Percentiles rank a stretch among this genome's conserved stretches.
Conservation (phyloP, 2,888 invertebrate genomes). For the Drosophila algonquin region DNA sequence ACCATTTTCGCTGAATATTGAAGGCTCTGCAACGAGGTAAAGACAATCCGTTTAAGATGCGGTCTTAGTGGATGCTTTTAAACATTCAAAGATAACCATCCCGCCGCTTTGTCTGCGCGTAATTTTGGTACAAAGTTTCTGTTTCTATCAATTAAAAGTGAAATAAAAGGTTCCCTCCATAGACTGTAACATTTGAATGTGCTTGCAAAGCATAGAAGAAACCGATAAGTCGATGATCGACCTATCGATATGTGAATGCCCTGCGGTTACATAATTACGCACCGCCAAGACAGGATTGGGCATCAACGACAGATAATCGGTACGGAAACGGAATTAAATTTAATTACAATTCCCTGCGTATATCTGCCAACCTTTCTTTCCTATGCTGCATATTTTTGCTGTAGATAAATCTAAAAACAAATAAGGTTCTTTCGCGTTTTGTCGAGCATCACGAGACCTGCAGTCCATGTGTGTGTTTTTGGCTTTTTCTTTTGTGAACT, state of each 20-base stretch:
- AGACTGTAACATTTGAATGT: too few species aligned
- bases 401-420: neutral
- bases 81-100: neutral
- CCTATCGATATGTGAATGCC: neutral
- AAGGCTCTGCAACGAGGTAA: constrained; percentile 64
- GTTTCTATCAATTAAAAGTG: too few species aligned
- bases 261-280: neutral
- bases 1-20: constrained; percentile 87
- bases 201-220: too few species aligned
- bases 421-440: constrained; percentile 33
- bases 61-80: neutral
- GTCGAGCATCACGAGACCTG: constrained; percentile 67
- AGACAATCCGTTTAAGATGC: neutral
- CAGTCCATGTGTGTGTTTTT: constrained; percentile 41
- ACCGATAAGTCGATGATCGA: neutral
- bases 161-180: too few species aligned
- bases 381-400: neutral
- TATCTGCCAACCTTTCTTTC: neutral
- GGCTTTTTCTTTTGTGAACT: constrained; percentile 31
- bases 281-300: neutral
- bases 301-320: neutral
- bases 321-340: neutral
- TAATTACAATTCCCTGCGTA: neutral
- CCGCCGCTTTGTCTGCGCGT: neutral
- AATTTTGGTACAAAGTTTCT: neutral